Percentiles rank a stretch among this genome's conserved stretches.
Evolutionary conservation across 2,888 invertebrate species (phyloP).

Genomic region (Phalangium opilio): DNA sequence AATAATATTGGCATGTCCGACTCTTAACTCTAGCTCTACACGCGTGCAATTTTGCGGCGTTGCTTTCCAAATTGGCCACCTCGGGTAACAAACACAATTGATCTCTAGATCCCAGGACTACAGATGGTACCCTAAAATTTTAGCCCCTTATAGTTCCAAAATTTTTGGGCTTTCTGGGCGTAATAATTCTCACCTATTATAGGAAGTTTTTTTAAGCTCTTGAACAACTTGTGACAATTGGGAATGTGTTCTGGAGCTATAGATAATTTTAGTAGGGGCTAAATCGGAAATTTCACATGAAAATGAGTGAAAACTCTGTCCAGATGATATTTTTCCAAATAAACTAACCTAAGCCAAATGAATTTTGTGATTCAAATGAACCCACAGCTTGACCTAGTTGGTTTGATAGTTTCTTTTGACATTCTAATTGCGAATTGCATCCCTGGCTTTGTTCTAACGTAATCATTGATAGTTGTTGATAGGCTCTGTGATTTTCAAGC

Average conservation of each 20-base stretch:
- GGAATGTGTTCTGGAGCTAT: slow-evolving; percentile 91
- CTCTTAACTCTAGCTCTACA: slow-evolving; percentile 57
- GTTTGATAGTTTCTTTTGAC: no score
- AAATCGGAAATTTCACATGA: no score
- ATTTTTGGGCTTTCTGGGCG: no score
- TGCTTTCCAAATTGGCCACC: slow-evolving; percentile 61
- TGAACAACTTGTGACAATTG: slow-evolving; percentile 90
- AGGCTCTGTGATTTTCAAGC: slow-evolving; percentile 55
- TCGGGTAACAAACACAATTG: slow-evolving; percentile 92
- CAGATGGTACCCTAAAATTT: slow-evolving; percentile 52
- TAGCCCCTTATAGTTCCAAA: no score
- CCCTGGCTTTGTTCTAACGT: no score
- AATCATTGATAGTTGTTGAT: slow-evolving; percentile 4
- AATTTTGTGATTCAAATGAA: no score
- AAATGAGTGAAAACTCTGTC: not conserved
- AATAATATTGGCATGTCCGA: slow-evolving; percentile 17
- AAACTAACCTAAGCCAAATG: no score
- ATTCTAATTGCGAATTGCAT: no score
- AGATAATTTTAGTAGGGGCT: slow-evolving; percentile 57
- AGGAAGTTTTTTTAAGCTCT: slow-evolving; percentile 66
- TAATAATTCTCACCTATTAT: slow-evolving; percentile 20
- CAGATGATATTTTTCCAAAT: not conserved
- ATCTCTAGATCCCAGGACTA: slow-evolving; percentile 88
- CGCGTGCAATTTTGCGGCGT: slow-evolving; percentile 64
- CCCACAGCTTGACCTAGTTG: no score